Conservation (phyloP, 2,113 vertebrate genomes). For the Puffinus mauretanicus region DNA sequence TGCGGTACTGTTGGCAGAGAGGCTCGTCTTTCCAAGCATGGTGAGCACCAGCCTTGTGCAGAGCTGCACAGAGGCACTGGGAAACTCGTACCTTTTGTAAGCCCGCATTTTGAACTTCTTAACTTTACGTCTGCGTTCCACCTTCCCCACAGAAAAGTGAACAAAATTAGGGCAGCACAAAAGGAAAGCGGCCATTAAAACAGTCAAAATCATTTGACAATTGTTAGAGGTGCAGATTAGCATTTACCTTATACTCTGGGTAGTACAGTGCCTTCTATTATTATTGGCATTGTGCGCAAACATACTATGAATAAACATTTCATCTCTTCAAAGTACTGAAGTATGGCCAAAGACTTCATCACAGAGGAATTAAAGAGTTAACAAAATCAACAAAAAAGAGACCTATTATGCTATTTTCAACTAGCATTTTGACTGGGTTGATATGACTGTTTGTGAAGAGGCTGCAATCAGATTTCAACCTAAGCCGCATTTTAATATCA, state of each 20-base stretch:
- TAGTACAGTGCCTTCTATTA: neutral
- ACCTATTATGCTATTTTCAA: neutral
- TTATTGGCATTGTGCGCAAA: neutral
- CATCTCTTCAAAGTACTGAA: neutral
- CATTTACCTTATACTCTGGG: neutral
- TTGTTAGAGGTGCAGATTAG: neutral
- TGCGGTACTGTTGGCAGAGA: neutral
- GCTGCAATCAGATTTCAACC: neutral
- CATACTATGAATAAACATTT: neutral
- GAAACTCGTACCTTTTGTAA: neutral
- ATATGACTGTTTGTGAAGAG: neutral
- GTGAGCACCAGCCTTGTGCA: neutral
- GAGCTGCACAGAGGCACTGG: neutral
- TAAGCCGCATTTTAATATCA: neutral
- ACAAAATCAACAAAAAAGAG: neutral
- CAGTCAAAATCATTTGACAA: rapidly evolving
- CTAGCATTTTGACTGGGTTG: neutral
- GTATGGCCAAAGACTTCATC: neutral
- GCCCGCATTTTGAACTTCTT: neutral
- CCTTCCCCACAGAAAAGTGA: rapidly evolving
- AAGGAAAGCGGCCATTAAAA: neutral
- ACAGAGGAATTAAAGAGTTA: constrained; percentile 37
- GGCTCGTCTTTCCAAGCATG: neutral
- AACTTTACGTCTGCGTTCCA: neutral
- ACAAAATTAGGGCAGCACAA: neutral